phyloP scores from a whole-genome alignment of 2,888 invertebrate genomes.

The Idaea aversata region DNA sequence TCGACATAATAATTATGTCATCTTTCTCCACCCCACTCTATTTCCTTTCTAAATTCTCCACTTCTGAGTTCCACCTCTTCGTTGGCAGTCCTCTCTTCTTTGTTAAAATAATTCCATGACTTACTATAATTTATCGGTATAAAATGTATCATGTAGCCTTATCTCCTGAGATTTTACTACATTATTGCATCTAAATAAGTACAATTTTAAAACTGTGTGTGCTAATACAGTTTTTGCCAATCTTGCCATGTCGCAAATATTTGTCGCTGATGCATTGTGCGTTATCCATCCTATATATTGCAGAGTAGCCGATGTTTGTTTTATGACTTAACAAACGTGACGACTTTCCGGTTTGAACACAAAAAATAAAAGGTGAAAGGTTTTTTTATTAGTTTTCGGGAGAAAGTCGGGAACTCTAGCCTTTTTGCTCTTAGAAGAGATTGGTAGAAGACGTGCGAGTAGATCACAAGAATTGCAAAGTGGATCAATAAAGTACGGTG shows the following conservation, averaged over 20 bases:
- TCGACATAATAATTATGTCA: no score
- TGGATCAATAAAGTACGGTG: not conserved
- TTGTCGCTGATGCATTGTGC: not conserved
- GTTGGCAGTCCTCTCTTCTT: no score
- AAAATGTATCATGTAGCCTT: no score
- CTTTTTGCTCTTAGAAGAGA: not conserved
- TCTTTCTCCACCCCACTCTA: no score
- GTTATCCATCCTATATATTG: not conserved
- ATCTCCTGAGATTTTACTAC: no score
- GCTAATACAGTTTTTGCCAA: not conserved
- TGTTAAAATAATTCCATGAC: no score
- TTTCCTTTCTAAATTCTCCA: no score
- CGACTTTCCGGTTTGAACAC: conserved; percentile 3
- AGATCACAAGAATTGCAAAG: not conserved
- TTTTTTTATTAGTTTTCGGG: not conserved
- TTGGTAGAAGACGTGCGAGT: not conserved
- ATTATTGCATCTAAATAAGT: no score
- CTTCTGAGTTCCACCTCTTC: no score
- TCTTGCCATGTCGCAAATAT: not conserved
- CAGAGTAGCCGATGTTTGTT: not conserved
- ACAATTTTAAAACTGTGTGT: no score
- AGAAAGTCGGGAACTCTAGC: not conserved
- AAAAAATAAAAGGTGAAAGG: conserved; percentile 1
- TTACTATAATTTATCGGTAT: no score
- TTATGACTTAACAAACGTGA: conserved; percentile 1